A percentile compares a stretch with the other conserved stretches of the same genome.
These are phyloP conservation scores for Mamestra brassicae DNA, from an alignment of 2,888 invertebrate genomes.

Conservation along the genomic window DNA sequence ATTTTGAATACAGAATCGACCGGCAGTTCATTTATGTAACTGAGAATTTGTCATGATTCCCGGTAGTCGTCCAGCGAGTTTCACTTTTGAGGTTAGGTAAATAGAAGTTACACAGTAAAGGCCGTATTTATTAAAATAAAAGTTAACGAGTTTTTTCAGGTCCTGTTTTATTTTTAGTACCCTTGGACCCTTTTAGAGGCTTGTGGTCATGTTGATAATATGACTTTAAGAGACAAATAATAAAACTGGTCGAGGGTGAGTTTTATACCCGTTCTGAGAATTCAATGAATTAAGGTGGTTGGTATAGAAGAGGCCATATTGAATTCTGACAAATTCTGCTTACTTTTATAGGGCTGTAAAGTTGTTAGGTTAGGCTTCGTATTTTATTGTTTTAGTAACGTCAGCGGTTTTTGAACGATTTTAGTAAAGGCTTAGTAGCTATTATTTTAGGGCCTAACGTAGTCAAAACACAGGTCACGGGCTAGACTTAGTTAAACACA, in stretches of 20 bases:
- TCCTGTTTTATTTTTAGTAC: conserved; percentile 40
- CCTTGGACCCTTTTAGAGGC: conserved; percentile 42
- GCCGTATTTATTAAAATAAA: conserved; percentile 37
- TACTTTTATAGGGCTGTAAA: conserved; percentile 42
- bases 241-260: conserved; percentile 37
- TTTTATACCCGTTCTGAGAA: conserved; percentile 30
- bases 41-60: no score
- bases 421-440: conserved; percentile 2
- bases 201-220: conserved; percentile 51
- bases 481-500: neutral
- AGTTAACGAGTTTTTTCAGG: conserved; percentile 56
- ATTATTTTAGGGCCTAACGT: conserved; percentile 17
- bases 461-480: neutral
- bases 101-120: conserved; percentile 18
- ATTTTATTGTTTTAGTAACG: conserved; percentile 21
- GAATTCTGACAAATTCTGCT: conserved; percentile 42
- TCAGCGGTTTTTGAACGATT: conserved; percentile 1
- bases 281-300: conserved; percentile 43
- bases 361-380: conserved; percentile 1
- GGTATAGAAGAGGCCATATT: conserved; percentile 32
- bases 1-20: no score
- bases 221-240: conserved; percentile 43
- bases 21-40: no score
- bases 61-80: neutral
- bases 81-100: conserved; percentile 1